Evolutionary conservation across 2,797 vertebrate genomes (phyloP).

Genomic region (Alectoris magna): DNA sequence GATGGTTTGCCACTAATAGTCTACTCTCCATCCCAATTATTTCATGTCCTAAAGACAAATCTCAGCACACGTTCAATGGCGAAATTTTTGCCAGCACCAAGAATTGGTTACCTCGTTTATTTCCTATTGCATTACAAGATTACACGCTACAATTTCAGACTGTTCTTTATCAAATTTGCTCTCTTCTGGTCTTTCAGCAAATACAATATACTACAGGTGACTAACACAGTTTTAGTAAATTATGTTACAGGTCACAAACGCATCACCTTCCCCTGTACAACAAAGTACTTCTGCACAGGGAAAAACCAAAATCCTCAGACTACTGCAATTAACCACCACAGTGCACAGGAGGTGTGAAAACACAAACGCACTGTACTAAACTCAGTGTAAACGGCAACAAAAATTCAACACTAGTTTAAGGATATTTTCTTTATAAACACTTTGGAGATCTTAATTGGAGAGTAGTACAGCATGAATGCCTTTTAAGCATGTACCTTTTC

Average conservation of each 20-base stretch:
- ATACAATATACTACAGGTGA: constrained; percentile 55
- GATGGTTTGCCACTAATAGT: constrained; percentile 26
- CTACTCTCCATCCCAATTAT: constrained; percentile 44
- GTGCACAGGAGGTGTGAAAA: not conserved
- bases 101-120: constrained; percentile 43
- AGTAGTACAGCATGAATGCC: not conserved
- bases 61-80: not conserved
- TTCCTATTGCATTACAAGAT: constrained; percentile 47
- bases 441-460: not conserved
- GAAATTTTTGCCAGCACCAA: constrained; percentile 31
- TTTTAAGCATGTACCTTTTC: not conserved
- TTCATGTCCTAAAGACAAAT: constrained; percentile 59
- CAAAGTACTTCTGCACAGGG: not conserved
- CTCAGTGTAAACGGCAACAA: not conserved
- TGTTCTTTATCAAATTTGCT: constrained; percentile 54
- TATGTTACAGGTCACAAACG: constrained; percentile 60
- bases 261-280: constrained; percentile 60
- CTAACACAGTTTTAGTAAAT: constrained; percentile 70
- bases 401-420: not conserved
- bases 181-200: constrained; percentile 52
- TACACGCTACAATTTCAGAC: constrained; percentile 57
- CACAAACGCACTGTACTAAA: not conserved
- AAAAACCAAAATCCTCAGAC: not conserved
- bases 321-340: not conserved
- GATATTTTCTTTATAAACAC: not conserved